phyloP scores from a whole-genome alignment of 2,113 vertebrate species.

The Coturnix japonica region DNA sequence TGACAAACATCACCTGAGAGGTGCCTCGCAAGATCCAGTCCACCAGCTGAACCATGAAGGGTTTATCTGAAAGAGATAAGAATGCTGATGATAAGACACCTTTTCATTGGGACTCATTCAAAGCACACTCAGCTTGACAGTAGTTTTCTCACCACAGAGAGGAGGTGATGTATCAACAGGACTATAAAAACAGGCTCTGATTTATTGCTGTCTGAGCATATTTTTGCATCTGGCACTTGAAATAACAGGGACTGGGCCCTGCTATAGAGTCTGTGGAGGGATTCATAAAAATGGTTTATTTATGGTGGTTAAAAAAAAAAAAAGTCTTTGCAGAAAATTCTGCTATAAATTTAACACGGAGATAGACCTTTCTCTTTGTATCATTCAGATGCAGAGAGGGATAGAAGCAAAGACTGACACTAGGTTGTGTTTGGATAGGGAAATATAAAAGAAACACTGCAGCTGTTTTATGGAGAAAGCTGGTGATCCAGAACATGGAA shows the following conservation, averaged over 20 bases:
- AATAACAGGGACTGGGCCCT: not conserved
- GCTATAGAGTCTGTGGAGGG: not conserved
- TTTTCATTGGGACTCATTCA: not conserved
- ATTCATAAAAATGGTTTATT: not conserved
- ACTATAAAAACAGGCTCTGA: not conserved
- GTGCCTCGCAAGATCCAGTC: conserved; percentile 93
- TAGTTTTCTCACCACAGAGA: not conserved
- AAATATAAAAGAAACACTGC: not conserved
- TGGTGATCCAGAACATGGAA: not conserved
- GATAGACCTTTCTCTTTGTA: not conserved
- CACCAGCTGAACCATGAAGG: conserved; percentile 85
- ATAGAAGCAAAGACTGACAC: not conserved
- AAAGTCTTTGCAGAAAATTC: not conserved
- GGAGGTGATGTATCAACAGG: not conserved
- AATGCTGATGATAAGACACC: not conserved
- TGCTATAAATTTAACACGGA: not conserved
- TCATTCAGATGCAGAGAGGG: not conserved
- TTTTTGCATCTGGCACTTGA: conserved; percentile 18
- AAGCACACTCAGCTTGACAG: not conserved
- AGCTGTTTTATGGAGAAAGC: not conserved
- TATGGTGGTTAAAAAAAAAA: not conserved
- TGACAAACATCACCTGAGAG: conserved; percentile 97
- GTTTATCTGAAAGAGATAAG: conserved; percentile 80
- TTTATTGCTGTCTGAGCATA: not conserved
- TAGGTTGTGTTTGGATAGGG: accelerated